These are phyloP conservation scores for Andricus curvator DNA, from an alignment of 2,888 invertebrate genomes.

Conservation along the genomic window DNA sequence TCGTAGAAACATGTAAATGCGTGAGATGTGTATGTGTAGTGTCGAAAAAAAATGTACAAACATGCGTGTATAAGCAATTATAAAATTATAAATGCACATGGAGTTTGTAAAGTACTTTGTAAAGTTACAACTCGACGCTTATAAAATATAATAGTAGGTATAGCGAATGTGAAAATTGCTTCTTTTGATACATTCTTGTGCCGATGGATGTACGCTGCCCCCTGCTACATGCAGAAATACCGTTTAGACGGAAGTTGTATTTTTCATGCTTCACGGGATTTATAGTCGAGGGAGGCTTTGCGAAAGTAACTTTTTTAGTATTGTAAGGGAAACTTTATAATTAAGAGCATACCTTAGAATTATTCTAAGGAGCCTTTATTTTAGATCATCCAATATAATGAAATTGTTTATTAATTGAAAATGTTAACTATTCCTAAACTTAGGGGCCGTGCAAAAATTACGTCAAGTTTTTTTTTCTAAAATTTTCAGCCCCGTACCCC, in stretches of 20 bases:
- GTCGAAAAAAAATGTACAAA: neutral
- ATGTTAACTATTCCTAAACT: no score
- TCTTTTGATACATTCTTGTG: constrained; percentile 55
- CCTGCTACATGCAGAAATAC: constrained; percentile 54
- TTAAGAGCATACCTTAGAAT: neutral
- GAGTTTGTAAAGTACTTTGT: constrained; percentile 5
- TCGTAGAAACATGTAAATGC: neutral
- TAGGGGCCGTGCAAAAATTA: no score
- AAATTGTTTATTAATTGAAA: no score
- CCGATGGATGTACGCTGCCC: constrained; percentile 45
- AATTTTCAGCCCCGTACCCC: no score
- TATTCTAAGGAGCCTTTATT: neutral
- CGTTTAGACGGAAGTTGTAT: constrained; percentile 64
- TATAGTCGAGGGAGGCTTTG: constrained; percentile 22
- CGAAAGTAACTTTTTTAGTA: constrained; percentile 35
- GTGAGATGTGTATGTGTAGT: neutral
- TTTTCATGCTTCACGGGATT: constrained; percentile 53
- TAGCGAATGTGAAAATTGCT: constrained; percentile 50
- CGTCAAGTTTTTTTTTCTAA: no score
- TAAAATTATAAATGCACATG: constrained; percentile 8
- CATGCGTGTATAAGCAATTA: neutral
- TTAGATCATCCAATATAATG: no score
- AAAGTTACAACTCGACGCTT: constrained; percentile 16
- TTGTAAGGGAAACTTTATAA: constrained; percentile 6
- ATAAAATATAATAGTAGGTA: constrained; percentile 28